A percentile compares a stretch with the other conserved stretches of the same genome.
These are phyloP conservation scores for Cheilinus undulatus DNA, from an alignment of 2,113 vertebrate genomes.

Conservation along the genomic window DNA sequence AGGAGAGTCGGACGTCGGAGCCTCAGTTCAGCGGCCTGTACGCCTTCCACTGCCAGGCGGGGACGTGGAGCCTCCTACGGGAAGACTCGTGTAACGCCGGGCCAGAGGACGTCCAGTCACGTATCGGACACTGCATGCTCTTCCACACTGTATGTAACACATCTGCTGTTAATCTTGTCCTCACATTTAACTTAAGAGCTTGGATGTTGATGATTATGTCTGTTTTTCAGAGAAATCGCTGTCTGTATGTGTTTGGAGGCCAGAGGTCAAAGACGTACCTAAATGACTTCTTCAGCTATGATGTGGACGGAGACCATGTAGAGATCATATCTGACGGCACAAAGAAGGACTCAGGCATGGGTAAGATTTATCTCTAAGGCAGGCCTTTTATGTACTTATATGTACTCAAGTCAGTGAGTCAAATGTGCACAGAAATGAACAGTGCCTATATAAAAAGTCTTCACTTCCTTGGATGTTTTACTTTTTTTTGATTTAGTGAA, in stretches of 20 bases:
- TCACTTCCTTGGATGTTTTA: too few relatives aligned
- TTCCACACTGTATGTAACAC: conserved; percentile 88
- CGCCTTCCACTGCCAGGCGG: conserved; percentile 93
- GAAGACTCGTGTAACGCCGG: conserved; percentile 99
- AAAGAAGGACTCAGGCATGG: conserved; percentile 99
- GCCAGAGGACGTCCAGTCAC: conserved; percentile 96
- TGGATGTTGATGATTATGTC: background rate
- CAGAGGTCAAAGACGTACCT: conserved; percentile 99
- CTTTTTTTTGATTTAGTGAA: too few relatives aligned
- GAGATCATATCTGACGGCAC: conserved; percentile 99
- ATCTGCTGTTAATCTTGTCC: background rate
- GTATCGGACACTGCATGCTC: conserved; percentile 99
- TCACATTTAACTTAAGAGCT: background rate
- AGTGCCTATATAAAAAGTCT: too few relatives aligned
- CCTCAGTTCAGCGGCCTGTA: conserved; percentile 98
- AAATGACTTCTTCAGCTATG: conserved; percentile 99
- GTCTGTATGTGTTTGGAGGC: conserved; percentile 96
- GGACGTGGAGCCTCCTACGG: conserved; percentile 93
- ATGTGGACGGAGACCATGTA: conserved; percentile 96
- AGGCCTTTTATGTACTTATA: too few relatives aligned
- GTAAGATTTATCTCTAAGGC: conserved; percentile 71
- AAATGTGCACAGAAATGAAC: too few relatives aligned
- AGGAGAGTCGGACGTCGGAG: conserved; percentile 95
- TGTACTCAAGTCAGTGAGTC: too few relatives aligned
- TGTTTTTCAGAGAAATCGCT: conserved; percentile 94